Evolutionary conservation across 92 coral and sea anemone genomes (phyloP).

Genomic region (Parazoanthus atlanticus): DNA sequence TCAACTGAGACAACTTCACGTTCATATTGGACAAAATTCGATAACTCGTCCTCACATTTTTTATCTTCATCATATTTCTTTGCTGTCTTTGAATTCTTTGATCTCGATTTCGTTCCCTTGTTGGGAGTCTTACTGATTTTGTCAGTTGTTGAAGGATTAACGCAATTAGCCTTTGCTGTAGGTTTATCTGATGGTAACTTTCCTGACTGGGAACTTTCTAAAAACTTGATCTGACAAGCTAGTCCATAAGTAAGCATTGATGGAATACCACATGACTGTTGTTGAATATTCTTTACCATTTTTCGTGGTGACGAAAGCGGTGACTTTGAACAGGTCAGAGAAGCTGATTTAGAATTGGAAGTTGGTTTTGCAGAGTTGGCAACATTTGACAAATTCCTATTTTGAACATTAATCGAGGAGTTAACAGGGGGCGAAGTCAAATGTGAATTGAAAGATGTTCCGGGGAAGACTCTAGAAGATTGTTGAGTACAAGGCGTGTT

Average conservation of each 20-base stretch:
- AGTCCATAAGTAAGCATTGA: slow-evolving; percentile 41
- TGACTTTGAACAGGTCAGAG: slow-evolving; percentile 33
- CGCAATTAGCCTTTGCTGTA: background rate
- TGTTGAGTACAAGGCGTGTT: slow-evolving; percentile 35
- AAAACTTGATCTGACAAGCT: slow-evolving; percentile 1
- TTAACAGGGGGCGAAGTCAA: background rate
- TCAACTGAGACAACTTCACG: slow-evolving; percentile 31
- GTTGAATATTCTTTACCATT: slow-evolving; percentile 60
- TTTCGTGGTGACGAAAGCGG: slow-evolving; percentile 74
- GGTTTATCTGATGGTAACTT: slow-evolving; percentile 3
- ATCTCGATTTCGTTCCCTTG: background rate
- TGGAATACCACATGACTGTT: slow-evolving; percentile 58
- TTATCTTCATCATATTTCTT: slow-evolving; percentile 4
- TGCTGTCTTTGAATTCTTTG: slow-evolving; percentile 23
- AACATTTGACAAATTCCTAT: background rate
- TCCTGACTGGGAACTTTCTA: slow-evolving; percentile 3
- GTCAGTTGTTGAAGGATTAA: slow-evolving; percentile 11
- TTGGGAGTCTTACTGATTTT: slow-evolving; percentile 15
- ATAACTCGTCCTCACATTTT: slow-evolving; percentile 1
- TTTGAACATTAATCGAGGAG: background rate
- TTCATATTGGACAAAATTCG: slow-evolving; percentile 33
- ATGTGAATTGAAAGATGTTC: background rate
- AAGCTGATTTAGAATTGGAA: slow-evolving; percentile 41
- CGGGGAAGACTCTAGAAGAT: background rate
- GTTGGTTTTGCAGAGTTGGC: slow-evolving; percentile 31